Evolutionary conservation across 2,113 vertebrate genomes (phyloP).

Genomic region (Pedetes capensis): DNA sequence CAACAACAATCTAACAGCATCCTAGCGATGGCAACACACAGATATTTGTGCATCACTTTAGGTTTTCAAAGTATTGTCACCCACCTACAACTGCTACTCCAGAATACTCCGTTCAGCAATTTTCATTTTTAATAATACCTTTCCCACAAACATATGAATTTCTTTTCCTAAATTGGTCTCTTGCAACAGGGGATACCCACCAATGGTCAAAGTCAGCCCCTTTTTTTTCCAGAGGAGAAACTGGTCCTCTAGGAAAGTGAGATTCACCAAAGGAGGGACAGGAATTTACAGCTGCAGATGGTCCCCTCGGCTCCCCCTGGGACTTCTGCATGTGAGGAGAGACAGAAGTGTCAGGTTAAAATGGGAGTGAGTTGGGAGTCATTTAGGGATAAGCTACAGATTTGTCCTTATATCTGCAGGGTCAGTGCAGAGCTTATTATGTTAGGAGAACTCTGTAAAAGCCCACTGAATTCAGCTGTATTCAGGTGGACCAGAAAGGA

Average conservation of each 20-base stretch:
- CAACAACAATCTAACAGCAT: no score
- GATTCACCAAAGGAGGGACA: no score
- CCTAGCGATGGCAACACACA: background rate
- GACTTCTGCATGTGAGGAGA: background rate
- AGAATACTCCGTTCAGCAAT: background rate
- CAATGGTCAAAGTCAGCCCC: background rate
- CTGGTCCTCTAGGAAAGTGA: background rate
- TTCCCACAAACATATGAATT: background rate
- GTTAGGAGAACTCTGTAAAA: background rate
- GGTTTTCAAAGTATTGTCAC: slow-evolving; percentile 15
- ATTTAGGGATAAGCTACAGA: background rate
- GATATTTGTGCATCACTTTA: background rate
- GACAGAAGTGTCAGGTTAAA: no score
- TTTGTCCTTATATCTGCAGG: background rate
- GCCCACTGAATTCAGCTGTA: background rate
- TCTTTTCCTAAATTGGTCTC: background rate
- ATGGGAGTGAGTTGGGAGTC: background rate
- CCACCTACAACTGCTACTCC: background rate
- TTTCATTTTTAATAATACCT: slow-evolving; percentile 14
- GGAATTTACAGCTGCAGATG: background rate
- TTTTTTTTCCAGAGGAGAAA: background rate
- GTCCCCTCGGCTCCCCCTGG: background rate
- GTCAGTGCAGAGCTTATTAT: background rate
- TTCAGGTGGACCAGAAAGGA: background rate
- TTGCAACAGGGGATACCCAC: background rate